phyloP scores from a whole-genome alignment of 2,888 invertebrate genomes.

The Teleogryllus oceanicus region DNA sequence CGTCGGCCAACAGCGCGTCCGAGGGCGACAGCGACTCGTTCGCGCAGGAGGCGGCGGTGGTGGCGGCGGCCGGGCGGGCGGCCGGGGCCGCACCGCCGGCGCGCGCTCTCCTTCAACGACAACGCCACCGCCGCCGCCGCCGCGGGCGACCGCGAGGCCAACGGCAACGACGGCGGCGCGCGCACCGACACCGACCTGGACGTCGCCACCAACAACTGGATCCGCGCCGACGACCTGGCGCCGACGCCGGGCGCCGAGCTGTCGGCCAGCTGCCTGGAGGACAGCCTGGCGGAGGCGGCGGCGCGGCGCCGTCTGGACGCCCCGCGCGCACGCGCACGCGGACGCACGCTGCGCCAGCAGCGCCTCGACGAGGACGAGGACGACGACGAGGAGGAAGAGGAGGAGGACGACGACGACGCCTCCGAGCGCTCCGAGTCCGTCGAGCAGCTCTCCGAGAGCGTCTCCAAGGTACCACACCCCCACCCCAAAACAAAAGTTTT shows the following conservation, averaged over 20 bases:
- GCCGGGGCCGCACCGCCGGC: constrained; percentile 29
- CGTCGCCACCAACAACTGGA: constrained; percentile 44
- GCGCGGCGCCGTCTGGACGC: not conserved
- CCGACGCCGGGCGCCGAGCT: constrained; percentile 38
- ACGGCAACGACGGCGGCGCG: not conserved
- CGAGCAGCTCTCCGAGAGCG: constrained; percentile 43
- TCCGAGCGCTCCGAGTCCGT: constrained; percentile 53
- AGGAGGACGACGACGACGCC: constrained; percentile 53
- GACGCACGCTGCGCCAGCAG: constrained; percentile 39
- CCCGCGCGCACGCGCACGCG: not conserved
- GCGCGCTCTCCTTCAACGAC: not conserved
- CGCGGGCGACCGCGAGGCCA: not conserved
- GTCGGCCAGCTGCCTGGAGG: constrained; percentile 42
- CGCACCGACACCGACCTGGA: not conserved
- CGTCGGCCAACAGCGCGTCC: constrained; percentile 39
- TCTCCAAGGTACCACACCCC: constrained; percentile 27
- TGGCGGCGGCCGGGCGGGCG: not conserved
- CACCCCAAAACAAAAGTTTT: no score
- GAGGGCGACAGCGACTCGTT: constrained; percentile 40
- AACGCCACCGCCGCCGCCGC: not conserved
- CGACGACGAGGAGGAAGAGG: constrained; percentile 45
- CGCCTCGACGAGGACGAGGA: constrained; percentile 55
- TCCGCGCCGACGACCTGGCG: constrained; percentile 27
- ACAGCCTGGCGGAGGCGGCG: constrained; percentile 50
- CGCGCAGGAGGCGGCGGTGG: constrained; percentile 29